Percentiles rank a stretch among this genome's conserved stretches.
phyloP scores from a whole-genome alignment of 2,113 vertebrate species.

The Anseranas semipalmata region DNA sequence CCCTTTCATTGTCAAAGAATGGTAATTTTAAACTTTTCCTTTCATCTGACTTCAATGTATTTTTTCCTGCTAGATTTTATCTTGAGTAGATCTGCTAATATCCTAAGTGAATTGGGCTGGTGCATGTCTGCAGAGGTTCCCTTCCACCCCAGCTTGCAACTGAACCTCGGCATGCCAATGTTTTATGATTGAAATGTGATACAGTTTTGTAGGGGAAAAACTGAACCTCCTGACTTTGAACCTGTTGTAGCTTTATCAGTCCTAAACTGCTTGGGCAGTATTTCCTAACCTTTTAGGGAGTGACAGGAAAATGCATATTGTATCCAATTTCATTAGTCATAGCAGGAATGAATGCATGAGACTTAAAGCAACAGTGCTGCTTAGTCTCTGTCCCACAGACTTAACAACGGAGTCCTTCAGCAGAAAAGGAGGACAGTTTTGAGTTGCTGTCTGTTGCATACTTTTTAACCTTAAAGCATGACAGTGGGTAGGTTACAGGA shows the following conservation, averaged over 20 bases:
- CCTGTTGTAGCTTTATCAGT: not conserved
- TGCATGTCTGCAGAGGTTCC: slow-evolving; percentile 32
- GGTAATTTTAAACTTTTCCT: slow-evolving; percentile 42
- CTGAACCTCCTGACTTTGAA: slow-evolving; percentile 29
- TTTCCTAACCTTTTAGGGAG: slow-evolving; percentile 59
- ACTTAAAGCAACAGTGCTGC: not conserved
- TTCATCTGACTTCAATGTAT: slow-evolving; percentile 53
- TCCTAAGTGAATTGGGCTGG: not conserved
- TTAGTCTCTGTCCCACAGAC: not conserved
- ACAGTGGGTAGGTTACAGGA: not conserved
- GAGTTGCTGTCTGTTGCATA: not conserved
- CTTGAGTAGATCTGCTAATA: slow-evolving; percentile 39
- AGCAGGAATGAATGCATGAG: not conserved
- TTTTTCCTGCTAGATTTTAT: slow-evolving; percentile 61
- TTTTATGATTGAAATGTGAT: slow-evolving; percentile 5
- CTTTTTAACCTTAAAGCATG: not conserved
- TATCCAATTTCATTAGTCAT: slow-evolving; percentile 50
- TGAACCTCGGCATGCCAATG: not conserved
- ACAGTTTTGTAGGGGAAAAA: slow-evolving; percentile 17
- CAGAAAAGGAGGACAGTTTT: not conserved
- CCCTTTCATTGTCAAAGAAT: slow-evolving; percentile 46
- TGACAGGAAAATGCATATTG: slow-evolving; percentile 44
- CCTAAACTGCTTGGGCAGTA: not conserved
- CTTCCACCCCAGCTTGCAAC: slow-evolving; percentile 14
- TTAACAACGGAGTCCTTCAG: not conserved